Base-by-base conservation (phyloP, 2,113 vertebrate genomes). In the Myrmophylax atrothorax region DNA sequence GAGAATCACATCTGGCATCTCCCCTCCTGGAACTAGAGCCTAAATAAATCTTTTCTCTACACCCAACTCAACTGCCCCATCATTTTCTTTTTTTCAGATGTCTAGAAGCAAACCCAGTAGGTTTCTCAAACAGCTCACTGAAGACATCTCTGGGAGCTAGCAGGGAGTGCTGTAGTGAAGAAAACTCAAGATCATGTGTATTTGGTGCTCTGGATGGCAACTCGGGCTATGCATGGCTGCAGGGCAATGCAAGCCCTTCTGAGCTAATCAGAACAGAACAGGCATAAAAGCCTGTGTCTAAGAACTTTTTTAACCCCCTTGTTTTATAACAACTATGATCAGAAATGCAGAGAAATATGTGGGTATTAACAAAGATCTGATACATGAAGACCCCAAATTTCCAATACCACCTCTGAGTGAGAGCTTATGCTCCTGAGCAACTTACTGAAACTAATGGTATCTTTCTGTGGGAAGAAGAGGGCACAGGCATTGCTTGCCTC, bases 91-190 rank as follows among this genome's bases (percentile, higher is more conserved):
- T 72, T 90, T 67, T 38, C 63, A 90, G 42, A 44, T 15, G 4
- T 55, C 42, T 29, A 79, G 35, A 75, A 82, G 8, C 1, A 44
- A 82, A 92, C 14, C 1, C 11, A 64, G 18, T 4, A 77, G 14
- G 3, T 84, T 89, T 74, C 44, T 73, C 5, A 19, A 55, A 33
- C 56, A 35, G 20, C 6, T 37, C 18, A 25, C 28, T 67, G 50
- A 81, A 66, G 29, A 87, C 2, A 55, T 38, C 20, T 74, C 33
- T 63, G 37, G n/a, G 22, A 85, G 24, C 14, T 73, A 40, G 3
- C 3, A 3, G 12, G 6, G 29, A 92, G 19, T 0, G 0, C 11
- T 66, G 16, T 14, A 46, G 23, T 31, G 35, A 73, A 47, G 8
- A n/a, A 59, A 92, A 66, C 28, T 56, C 47, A 86, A 46, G 16